A percentile compares a stretch with the other conserved stretches of the same genome.
phyloP scores from a whole-genome alignment of 2,888 invertebrate species.

The Steinernema carpocapsae region DNA sequence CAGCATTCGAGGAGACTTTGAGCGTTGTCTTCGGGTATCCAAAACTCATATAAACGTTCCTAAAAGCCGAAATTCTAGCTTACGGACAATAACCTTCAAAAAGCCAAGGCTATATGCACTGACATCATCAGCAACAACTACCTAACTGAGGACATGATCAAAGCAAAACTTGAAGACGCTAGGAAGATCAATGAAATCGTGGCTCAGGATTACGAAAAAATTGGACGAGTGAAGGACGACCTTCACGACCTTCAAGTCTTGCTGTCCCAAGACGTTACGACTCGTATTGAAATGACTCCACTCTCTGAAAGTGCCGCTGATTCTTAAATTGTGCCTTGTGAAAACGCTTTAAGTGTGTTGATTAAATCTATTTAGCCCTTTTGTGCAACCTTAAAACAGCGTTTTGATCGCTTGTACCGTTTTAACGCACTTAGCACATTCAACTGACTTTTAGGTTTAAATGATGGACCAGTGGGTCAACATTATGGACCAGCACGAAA shows the following conservation, averaged over 20 bases:
- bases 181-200: constrained; percentile 16
- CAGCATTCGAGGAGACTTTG: neutral
- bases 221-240: neutral
- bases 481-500: too few species aligned
- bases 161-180: neutral
- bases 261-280: neutral
- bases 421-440: too few species aligned
- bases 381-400: too few species aligned
- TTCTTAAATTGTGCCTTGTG: too few species aligned
- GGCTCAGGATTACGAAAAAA: constrained; percentile 15
- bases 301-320: too few species aligned
- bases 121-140: constrained; percentile 24
- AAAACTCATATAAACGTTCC: neutral
- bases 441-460: too few species aligned
- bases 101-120: constrained; percentile 1
- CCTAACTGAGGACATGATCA: constrained; percentile 27
- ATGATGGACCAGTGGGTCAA: too few species aligned
- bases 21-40: constrained; percentile 4
- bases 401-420: too few species aligned
- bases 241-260: neutral
- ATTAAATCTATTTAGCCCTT: too few species aligned
- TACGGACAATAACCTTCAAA: neutral
- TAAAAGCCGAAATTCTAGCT: neutral
- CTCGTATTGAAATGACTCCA: neutral
- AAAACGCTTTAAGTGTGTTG: too few species aligned